Evolutionary conservation across 2,888 invertebrate species (phyloP).

Genomic region (Strigamia transsilvanica): DNA sequence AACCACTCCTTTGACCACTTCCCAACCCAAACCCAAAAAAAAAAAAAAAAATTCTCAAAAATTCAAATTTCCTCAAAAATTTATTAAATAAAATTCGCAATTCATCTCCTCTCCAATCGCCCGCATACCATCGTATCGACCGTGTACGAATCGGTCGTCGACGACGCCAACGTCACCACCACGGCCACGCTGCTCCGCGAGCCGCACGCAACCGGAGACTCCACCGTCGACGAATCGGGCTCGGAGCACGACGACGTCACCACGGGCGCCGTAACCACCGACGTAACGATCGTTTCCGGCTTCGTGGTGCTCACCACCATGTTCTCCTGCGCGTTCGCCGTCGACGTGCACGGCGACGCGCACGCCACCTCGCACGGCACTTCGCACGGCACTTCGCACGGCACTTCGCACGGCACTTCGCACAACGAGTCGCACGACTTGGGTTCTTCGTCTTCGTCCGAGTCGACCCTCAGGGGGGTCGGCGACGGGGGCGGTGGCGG

Average conservation of each 20-base stretch:
- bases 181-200: constrained; percentile 2
- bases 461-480: too few relatives aligned
- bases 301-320: not conserved
- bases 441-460: too few relatives aligned
- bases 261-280: not conserved
- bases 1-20: too few relatives aligned
- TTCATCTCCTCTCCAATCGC: too few relatives aligned
- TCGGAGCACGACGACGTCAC: constrained; percentile 1
- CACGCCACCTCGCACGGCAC: not conserved
- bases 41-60: too few relatives aligned
- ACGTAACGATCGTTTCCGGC: not conserved
- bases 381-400: too few relatives aligned
- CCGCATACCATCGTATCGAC: constrained; percentile 10
- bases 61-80: too few relatives aligned
- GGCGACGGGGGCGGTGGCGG: too few relatives aligned
- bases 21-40: too few relatives aligned
- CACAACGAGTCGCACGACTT: too few relatives aligned
- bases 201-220: not conserved
- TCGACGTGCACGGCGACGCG: not conserved
- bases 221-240: constrained; percentile 9
- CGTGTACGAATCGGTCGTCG: constrained; percentile 38
- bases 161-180: constrained; percentile 39
- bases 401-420: too few relatives aligned
- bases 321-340: not conserved
- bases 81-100: too few relatives aligned